These are phyloP conservation scores for Trachythela sp. DNA, from an alignment of 64 coral and sea anemone genomes.

Conservation along the genomic window DNA sequence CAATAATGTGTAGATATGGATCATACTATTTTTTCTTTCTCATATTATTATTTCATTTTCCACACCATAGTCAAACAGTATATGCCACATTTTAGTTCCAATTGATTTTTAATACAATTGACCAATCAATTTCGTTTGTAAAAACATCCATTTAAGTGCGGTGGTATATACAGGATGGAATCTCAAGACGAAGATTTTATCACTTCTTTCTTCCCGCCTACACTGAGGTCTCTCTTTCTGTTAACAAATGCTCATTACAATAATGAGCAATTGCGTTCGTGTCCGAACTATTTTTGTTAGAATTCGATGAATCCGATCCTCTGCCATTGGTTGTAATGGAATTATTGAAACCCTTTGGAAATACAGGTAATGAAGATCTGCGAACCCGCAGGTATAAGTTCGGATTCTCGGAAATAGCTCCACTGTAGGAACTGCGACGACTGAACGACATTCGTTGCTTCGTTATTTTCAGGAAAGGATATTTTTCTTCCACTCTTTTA, in stretches of 20 bases:
- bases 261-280: neutral
- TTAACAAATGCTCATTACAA: neutral
- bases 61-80: too few relatives aligned
- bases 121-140: too few relatives aligned
- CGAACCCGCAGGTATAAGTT: neutral
- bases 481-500: constrained; percentile 46
- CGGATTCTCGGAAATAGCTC: neutral
- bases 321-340: neutral
- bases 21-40: too few relatives aligned
- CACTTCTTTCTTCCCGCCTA: too few relatives aligned
- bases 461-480: neutral
- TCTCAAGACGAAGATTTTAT: too few relatives aligned
- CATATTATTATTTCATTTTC: too few relatives aligned
- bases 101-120: too few relatives aligned
- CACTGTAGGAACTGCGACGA: constrained; percentile 8
- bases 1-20: too few relatives aligned
- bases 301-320: neutral
- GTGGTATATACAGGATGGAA: too few relatives aligned
- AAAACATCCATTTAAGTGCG: too few relatives aligned
- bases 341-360: neutral
- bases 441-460: neutral
- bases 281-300: neutral
- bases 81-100: too few relatives aligned
- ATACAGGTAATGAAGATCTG: neutral
- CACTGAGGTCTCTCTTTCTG: neutral